Evolutionary conservation across 1,140 invertebrate species (phyloP), one percentile per base, ranked within the genome.

Genomic region (Drosophila bipectinata): DNA sequence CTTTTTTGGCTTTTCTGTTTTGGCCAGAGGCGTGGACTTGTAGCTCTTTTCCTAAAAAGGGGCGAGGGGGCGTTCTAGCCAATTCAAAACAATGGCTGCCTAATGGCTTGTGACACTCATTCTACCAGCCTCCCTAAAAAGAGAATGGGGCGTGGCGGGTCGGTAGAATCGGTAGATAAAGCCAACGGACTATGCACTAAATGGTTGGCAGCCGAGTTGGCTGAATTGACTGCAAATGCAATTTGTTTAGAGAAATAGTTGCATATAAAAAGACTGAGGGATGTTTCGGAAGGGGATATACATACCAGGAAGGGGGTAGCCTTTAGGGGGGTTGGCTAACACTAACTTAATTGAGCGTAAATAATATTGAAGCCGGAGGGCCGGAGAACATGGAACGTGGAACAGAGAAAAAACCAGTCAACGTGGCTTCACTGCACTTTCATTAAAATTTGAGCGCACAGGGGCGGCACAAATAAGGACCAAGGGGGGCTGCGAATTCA

Each of bases 51-150:
- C 2, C 10, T 3, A 21, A 3, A 21, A 21, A 3, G 21, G 21
- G 21, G 18, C 18, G 18, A 21, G 21, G 12, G 34, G 34, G 6
- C 5, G 26, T 6, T 28, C 4, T 28, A 28, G 34, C 10, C 34
- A 37, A 37, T 37, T 37, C 34, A 37, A 82, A 82, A 87, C 82
- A 87, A 87, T 87, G 37, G 69, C 62, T 81, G 82, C 66, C 54
- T 87, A 87, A 87, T 87, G 78, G 83, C 62, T 79, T 67, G 82
- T 87, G 64, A 71, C 75, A 57, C 59, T 14, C 14, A n/a, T 6
- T 12, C 3, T 4, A 14, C 54, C 49, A 26, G 4, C 12, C 34
- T n/a, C 9, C 32, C 32, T 10, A 34, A 34, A 10, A 34, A 12
- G 34, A 10, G 12, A 37, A n/a, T n/a, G 34, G 9, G 34, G 4